Evolutionary conservation across 2,797 vertebrate genomes (phyloP), one percentile per base, ranked within the genome.

Genomic region (Anableps anableps): DNA sequence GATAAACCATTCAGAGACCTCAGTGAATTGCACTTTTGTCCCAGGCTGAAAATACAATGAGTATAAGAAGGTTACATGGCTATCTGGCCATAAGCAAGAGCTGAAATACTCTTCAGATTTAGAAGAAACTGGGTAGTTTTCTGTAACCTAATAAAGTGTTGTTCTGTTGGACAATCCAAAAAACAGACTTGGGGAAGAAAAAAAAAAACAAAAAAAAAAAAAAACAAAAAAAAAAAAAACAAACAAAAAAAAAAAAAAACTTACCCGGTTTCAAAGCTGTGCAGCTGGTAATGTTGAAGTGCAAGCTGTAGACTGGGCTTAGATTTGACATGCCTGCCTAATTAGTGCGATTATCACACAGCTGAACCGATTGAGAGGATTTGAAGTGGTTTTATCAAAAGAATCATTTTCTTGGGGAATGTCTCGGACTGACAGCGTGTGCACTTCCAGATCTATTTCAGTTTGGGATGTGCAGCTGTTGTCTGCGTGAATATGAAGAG

Each of bases 321-420:
- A 53, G 75, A 92, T 94, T 95, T 93, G 93, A 96, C 94, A 89
- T 91, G 94, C 95, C 94, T 89, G 94, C 96, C 96, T 97, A 97
- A 98, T 98, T 97, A 98, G 97, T 96, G 91, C 96, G 96, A 98
- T 98, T 98, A 97, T 95, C 94, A 94, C 90, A 85, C 96, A 96
- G 97, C 96, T 96, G 96, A 94, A 86, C 95, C 95, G 95, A 94
- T 95, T 94, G 91, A 96, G 96, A 95, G 94, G 96, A 96, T 94
- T 96, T 96, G 83, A 94, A 95, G 93, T 94, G 94, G 93, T 95
- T 96, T 96, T 96, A 97, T 97, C 96, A 97, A 97, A 97, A 96
- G 97, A 95, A 97, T 97, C 96, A 97, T 94, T 95, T 95, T 95
- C 92, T 93, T 76, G 76, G 93, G 94, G 95, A 97, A 96, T 96